A percentile compares a stretch with the other conserved stretches of the same genome.
These are phyloP conservation scores for Polydrusus cervinus DNA, from an alignment of 2,888 invertebrate species.

Conservation along the genomic window DNA sequence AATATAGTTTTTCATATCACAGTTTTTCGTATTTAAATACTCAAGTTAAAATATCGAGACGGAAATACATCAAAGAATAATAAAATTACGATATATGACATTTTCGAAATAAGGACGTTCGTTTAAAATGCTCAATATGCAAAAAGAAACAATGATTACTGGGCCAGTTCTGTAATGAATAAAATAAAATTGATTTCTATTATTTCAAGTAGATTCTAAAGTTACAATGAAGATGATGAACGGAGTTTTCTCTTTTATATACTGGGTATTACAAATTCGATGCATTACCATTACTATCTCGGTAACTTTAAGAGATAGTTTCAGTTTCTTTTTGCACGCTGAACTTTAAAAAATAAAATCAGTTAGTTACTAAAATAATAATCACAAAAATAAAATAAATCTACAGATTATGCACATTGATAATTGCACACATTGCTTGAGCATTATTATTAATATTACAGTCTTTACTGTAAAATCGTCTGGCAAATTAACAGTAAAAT, in stretches of 20 bases:
- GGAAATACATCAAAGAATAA: background rate
- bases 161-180: no score
- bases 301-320: no score
- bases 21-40: slow-evolving; percentile 53
- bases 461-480: background rate
- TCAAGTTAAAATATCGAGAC: slow-evolving; percentile 43
- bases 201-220: no score
- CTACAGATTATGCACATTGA: slow-evolving; percentile 26
- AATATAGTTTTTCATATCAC: slow-evolving; percentile 49
- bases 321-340: background rate
- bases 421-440: slow-evolving; percentile 52
- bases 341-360: slow-evolving; percentile 6
- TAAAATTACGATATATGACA: slow-evolving; percentile 1
- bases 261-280: no score
- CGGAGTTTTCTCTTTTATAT: no score
- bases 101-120: background rate
- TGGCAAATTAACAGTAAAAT: background rate
- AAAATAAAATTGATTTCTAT: no score
- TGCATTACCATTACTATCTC: no score
- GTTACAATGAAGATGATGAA: no score
- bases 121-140: background rate
- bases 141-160: background rate
- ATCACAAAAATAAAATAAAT: slow-evolving; percentile 34
- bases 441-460: slow-evolving; percentile 38
- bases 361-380: slow-evolving; percentile 21